phyloP scores from a whole-genome alignment of 2,797 vertebrate genomes.

The Kryptopterus vitreolus region DNA sequence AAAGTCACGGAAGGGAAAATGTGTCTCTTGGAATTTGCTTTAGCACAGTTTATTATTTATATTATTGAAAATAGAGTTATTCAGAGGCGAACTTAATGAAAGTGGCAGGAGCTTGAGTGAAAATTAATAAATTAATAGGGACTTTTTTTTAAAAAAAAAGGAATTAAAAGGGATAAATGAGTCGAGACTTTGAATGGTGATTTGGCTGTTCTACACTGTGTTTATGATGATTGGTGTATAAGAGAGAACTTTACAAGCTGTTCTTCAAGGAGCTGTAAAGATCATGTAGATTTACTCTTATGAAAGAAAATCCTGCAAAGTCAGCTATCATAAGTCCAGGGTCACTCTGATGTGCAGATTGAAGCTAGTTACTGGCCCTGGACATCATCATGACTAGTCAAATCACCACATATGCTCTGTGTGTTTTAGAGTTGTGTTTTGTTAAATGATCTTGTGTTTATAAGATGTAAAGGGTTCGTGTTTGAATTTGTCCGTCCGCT shows the following conservation, averaged over 20 bases:
- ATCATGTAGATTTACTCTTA: conserved; percentile 17
- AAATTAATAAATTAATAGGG: not conserved
- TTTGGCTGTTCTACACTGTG: not conserved
- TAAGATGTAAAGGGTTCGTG: not conserved
- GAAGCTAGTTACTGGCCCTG: not conserved
- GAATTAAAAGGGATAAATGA: not conserved
- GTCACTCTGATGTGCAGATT: conserved; percentile 5
- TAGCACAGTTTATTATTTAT: conserved; percentile 23
- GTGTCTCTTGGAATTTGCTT: conserved; percentile 39
- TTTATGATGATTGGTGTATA: not conserved
- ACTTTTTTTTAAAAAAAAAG: not conserved
- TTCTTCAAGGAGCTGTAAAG: conserved; percentile 13
- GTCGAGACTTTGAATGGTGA: not conserved
- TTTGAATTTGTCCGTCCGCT: not conserved
- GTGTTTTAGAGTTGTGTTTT: not conserved
- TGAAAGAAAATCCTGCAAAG: conserved; percentile 27
- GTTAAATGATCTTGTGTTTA: not conserved
- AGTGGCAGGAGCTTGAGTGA: not conserved
- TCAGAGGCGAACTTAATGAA: conserved; percentile 13
- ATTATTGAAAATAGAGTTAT: conserved; percentile 20
- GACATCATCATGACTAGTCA: not conserved
- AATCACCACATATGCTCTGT: not conserved
- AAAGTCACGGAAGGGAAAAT: conserved; percentile 25
- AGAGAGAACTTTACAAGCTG: not conserved
- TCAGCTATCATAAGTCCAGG: conserved; percentile 14